Evolutionary conservation across 2,113 vertebrate species (phyloP).

Genomic region (Jacana jacana): DNA sequence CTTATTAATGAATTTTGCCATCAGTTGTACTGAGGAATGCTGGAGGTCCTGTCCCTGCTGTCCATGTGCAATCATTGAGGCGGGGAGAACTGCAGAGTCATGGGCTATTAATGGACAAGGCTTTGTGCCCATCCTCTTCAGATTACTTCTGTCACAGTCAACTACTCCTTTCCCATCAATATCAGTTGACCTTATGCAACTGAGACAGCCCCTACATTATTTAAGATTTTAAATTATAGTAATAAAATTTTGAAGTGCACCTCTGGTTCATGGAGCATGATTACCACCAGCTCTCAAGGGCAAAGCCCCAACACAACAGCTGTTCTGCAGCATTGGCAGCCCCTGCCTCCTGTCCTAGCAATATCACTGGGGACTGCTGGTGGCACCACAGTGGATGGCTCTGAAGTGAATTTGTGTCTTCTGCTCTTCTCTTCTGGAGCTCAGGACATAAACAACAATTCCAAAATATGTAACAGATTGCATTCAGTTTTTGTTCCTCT

Average conservation of each 20-base stretch:
- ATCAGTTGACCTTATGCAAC: background rate
- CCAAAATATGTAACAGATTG: background rate
- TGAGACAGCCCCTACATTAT: background rate
- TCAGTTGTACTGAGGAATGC: background rate
- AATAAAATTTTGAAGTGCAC: background rate
- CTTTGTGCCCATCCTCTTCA: background rate
- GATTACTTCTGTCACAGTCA: background rate
- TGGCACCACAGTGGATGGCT: background rate
- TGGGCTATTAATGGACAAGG: conserved; percentile 4
- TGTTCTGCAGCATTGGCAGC: background rate
- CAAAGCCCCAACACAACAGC: background rate
- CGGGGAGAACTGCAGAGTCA: background rate
- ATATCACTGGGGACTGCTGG: background rate
- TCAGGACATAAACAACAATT: background rate
- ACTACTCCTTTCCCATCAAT: background rate
- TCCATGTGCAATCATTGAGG: background rate
- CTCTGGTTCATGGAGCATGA: conserved; percentile 3
- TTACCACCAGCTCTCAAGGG: conserved; percentile 19
- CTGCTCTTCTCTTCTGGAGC: background rate
- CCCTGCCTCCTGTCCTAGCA: background rate
- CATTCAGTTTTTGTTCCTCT: background rate
- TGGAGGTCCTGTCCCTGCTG: background rate
- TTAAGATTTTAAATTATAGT: conserved; percentile 19
- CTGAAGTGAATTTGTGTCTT: background rate
- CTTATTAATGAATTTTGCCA: background rate